A percentile compares a stretch with the other conserved stretches of the same genome.
These are phyloP conservation scores for Spilosoma lubricipeda DNA, from an alignment of 2,888 invertebrate species.

Conservation along the genomic window DNA sequence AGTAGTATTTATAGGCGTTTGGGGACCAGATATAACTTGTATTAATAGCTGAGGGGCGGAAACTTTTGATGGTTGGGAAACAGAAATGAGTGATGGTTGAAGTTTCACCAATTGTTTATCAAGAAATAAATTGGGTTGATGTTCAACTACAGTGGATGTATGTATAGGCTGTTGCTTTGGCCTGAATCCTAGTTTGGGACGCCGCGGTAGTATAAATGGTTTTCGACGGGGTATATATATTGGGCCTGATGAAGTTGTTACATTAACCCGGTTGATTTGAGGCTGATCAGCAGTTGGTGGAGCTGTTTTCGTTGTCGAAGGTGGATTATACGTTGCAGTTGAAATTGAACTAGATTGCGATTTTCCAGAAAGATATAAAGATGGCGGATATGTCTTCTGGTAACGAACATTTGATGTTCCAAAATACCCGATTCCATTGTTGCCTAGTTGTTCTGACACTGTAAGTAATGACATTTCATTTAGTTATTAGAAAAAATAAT, in stretches of 20 bases:
- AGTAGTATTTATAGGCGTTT: background rate
- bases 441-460: slow-evolving; percentile 25
- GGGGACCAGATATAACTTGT: background rate
- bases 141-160: background rate
- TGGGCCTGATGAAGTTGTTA: background rate
- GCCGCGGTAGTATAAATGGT: background rate
- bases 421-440: slow-evolving; percentile 38
- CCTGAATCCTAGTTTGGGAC: background rate
- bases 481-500: background rate
- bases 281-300: background rate
- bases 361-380: background rate
- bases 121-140: background rate
- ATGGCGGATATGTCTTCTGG: slow-evolving; percentile 25
- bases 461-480: slow-evolving; percentile 17
- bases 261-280: no score
- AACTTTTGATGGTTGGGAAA: background rate
- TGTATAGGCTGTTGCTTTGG: background rate
- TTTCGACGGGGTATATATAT: background rate
- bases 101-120: background rate
- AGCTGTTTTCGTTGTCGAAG: background rate
- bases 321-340: background rate
- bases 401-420: slow-evolving; percentile 49
- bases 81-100: background rate
- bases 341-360: background rate
- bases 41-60: background rate